Conservation (phyloP, 2,797 vertebrate genomes). For the Ceyx erithaca region DNA sequence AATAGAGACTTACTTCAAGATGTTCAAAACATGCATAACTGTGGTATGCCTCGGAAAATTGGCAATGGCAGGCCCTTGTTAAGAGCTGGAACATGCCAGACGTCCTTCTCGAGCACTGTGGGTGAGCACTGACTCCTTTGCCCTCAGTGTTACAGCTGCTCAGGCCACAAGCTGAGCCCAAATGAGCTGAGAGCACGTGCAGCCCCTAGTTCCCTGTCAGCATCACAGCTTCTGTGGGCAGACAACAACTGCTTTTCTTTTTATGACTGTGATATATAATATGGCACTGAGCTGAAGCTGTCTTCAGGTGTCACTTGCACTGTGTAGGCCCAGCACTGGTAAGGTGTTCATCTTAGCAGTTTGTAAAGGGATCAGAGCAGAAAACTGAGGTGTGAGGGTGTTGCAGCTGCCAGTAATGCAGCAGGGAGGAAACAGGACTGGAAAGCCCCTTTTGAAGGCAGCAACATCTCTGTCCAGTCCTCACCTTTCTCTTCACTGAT, state of each 20-base stretch:
- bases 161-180: background rate
- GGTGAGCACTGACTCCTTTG: background rate
- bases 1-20: background rate
- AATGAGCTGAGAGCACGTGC: background rate
- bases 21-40: background rate
- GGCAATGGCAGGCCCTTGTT: background rate
- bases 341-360: background rate
- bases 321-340: background rate
- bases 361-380: background rate
- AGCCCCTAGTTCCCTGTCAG: background rate
- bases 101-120: background rate
- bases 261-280: background rate
- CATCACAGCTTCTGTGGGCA: background rate
- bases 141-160: background rate
- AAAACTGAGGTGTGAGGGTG: background rate
- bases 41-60: background rate
- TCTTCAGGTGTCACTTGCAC: background rate
- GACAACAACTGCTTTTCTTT: background rate
- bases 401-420: background rate
- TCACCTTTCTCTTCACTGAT: background rate
- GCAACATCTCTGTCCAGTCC: background rate
- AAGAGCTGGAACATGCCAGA: background rate
- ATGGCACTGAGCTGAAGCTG: background rate
- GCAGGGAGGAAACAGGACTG: background rate
- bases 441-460: background rate